Evolutionary conservation across 2,113 vertebrate species (phyloP).

Genomic region (Phainopepla nitens): DNA sequence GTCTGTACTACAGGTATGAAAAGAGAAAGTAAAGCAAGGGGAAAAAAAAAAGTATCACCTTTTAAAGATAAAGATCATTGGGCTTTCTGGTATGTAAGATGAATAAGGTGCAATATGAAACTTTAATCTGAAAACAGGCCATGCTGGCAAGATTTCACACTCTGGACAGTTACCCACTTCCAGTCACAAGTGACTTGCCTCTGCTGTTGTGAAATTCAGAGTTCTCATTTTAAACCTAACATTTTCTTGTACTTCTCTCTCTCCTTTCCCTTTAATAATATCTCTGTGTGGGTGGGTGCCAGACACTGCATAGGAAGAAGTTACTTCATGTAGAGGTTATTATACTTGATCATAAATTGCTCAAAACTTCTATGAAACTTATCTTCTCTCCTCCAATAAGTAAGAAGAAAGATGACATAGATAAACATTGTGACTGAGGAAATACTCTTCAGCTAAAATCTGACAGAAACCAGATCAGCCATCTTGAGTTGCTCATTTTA

Average conservation of each 20-base stretch:
- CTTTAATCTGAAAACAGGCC: background rate
- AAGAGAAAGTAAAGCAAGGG: background rate
- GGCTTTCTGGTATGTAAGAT: background rate
- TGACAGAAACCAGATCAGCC: background rate
- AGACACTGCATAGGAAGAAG: constrained; percentile 23
- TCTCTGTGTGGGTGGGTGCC: constrained; percentile 20
- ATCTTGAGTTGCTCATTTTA: background rate
- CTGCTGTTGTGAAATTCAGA: constrained; percentile 33
- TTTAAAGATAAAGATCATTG: background rate
- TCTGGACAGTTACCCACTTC: constrained; percentile 26
- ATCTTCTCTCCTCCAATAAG: background rate
- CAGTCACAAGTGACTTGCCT: constrained; percentile 39
- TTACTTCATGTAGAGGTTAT: constrained; percentile 16
- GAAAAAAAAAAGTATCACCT: background rate
- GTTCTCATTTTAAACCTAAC: constrained; percentile 47
- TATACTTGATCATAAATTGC: background rate
- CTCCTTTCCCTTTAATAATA: constrained; percentile 20
- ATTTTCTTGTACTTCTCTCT: constrained; percentile 39
- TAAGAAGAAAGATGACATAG: background rate
- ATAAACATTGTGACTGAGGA: background rate
- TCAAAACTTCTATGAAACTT: background rate
- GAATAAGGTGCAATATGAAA: background rate
- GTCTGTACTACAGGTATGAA: background rate
- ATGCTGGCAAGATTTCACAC: background rate
- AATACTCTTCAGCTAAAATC: background rate